Evolutionary conservation across 2,888 invertebrate genomes (phyloP), one percentile per base, ranked within the genome.

Genomic region (Mesorhabditis belari): DNA sequence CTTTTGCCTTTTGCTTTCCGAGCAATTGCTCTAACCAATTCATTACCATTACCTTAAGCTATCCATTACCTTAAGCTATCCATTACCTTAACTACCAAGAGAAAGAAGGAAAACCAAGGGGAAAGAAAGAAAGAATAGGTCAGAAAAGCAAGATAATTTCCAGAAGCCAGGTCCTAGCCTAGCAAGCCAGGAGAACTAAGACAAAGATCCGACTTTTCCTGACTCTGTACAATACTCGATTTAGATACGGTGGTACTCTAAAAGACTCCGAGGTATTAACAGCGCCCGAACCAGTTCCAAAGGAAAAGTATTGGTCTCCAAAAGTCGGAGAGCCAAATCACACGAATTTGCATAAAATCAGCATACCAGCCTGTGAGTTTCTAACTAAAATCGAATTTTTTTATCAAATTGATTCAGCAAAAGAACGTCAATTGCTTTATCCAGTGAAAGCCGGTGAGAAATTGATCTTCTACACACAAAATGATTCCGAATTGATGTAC

Each of bases 231-330:
- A n/a, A n/a, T n/a, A n/a, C n/a, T n/a, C n/a, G n/a, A n/a, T 35
- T 35, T 35, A 35, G 68, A 55, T 75, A 71, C 60, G 75, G 75
- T 24, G 75, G 75, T 44, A 66, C 62, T 5, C 59, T 75, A 56
- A 52, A 63, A 4, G 70, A 72, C 53, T 60, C 55, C 6, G 50
- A 61, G 25, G 66, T 62, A 12, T 55, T 66, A 5, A 58, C 49
- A 19, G 62, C 61, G 12, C 59, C 63, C 0, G 27, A 35, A 19
- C 64, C 66, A 5, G 69, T 74, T 5, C 74, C 74, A 2, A 68
- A 70, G 44, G 55, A 68, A 6, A 24, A 67, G 17, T 73, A 69
- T 53, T 74, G 74, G 74, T 66, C 65, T 49, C 67, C 67, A 2
- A 62, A 57, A 3, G 52, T 58, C 0, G 64, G 63, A 21, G 68